Evolutionary conservation across 2,113 vertebrate species (phyloP), one percentile per base, ranked within the genome.

Genomic region (Rhizomys pruinosus): DNA sequence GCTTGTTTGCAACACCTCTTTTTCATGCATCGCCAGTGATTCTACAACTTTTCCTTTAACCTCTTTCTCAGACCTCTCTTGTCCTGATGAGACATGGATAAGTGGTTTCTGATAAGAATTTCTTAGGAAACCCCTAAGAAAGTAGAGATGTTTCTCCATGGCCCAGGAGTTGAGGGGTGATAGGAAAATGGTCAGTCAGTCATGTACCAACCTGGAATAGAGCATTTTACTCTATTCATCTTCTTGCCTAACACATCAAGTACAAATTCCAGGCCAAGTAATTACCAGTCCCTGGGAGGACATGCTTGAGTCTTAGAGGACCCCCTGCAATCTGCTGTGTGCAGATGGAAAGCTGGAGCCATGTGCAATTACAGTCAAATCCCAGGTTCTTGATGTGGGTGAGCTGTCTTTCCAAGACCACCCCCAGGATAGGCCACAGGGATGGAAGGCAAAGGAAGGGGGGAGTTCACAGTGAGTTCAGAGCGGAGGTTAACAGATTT

Each of bases 1-100:
- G n/a, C 80, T 94, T 71, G 61, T 79, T 92, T 85, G 68, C 91
- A 91, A 80, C 87, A 90, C 89, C 93, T 95, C 87, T 89, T 17
- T 71, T 89, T 69, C 11, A 7, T 61, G 61, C 73, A 11, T 68
- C 0, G 1, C 78, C 55, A 29, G 7, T 72, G 29, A 15, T 39
- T 79, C 42, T 42, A 7, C 37, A 59, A 23, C 7, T 80, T 55
- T 71, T 80, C 63, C 63, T 89, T 76, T 80, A 34, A 47, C 39
- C n/a, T 93, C 79, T 95, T 89, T 69, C 34, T 37, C 22, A n/a
- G 61, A 1, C 86, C 19, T 0, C 57, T 86, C 37, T 89, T 55
- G 77, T 69, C 77, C 69, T 82, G 63, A 29, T 61, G 37, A 91
- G 77, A 93, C 29, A 76, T 68, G 77, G 68, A 55, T 84, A 78